Percentiles rank a stretch among this genome's conserved stretches.
phyloP scores from a whole-genome alignment of 2,113 vertebrate genomes.

The Cyanistes caeruleus region DNA sequence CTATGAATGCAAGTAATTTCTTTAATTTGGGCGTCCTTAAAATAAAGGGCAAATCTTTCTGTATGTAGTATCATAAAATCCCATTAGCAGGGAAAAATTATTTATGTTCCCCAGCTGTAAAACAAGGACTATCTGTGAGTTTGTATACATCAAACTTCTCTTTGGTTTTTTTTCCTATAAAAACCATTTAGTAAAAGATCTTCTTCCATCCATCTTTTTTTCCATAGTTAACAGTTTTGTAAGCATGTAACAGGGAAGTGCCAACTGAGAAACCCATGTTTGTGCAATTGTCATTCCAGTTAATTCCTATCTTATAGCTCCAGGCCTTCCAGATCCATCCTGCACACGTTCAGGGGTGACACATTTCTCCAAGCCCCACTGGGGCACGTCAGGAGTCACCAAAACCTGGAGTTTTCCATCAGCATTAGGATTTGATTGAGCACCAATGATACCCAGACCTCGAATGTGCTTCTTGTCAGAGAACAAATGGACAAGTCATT shows the following conservation, averaged over 20 bases:
- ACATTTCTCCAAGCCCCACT: background rate
- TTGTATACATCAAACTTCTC: background rate
- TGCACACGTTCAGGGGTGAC: background rate
- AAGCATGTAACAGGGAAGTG: background rate
- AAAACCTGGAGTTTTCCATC: background rate
- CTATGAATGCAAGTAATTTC: background rate
- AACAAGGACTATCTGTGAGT: background rate
- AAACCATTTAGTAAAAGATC: background rate
- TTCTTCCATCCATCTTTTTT: background rate
- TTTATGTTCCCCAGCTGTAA: background rate
- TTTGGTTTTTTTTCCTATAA: background rate
- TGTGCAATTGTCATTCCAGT: background rate
- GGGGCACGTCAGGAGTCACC: background rate
- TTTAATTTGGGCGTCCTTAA: background rate
- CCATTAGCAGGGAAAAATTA: background rate
- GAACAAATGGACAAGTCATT: slow-evolving; percentile 36
- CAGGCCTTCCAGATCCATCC: background rate
- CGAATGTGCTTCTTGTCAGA: background rate
- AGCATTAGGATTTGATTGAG: slow-evolving; percentile 33
- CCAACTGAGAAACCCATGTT: background rate
- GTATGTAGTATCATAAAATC: background rate
- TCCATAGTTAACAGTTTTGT: background rate
- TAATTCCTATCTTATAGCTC: background rate
- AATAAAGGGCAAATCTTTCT: background rate
- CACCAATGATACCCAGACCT: background rate